Percentiles rank a stretch among this genome's conserved stretches.
These are phyloP conservation scores for Aethes cnicana DNA, from an alignment of 2,888 invertebrate genomes.

Conservation along the genomic window DNA sequence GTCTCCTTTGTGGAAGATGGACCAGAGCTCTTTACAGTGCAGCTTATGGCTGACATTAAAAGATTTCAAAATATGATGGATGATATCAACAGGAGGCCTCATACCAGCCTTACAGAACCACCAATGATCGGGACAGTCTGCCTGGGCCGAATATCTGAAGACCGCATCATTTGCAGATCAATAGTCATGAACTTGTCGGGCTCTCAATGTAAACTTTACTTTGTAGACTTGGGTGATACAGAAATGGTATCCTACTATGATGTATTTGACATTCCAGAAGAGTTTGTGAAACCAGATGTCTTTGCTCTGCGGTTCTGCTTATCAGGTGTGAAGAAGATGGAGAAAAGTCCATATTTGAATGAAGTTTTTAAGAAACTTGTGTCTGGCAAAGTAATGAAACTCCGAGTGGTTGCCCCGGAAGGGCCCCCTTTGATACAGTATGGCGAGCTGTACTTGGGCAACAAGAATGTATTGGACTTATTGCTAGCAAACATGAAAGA, in stretches of 20 bases:
- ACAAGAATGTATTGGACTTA: slow-evolving; percentile 83
- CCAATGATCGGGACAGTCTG: slow-evolving; percentile 90
- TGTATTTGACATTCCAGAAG: slow-evolving; percentile 88
- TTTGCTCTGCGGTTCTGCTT: slow-evolving; percentile 89
- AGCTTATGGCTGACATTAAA: slow-evolving; percentile 83
- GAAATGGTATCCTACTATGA: slow-evolving; percentile 87
- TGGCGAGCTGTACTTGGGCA: slow-evolving; percentile 86
- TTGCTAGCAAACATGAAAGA: slow-evolving; percentile 70
- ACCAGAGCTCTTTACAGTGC: slow-evolving; percentile 89
- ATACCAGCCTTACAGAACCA: slow-evolving; percentile 84
- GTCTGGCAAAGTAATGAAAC: slow-evolving; percentile 82
- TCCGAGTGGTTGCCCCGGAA: slow-evolving; percentile 86
- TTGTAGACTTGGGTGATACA: slow-evolving; percentile 91
- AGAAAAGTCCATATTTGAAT: slow-evolving; percentile 83
- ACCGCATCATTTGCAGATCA: slow-evolving; percentile 87
- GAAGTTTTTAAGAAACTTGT: slow-evolving; percentile 87
- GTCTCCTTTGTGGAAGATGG: slow-evolving; percentile 91
- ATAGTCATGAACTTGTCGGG: slow-evolving; percentile 88
- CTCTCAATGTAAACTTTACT: slow-evolving; percentile 88
- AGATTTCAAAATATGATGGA: slow-evolving; percentile 86
- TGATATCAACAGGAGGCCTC: slow-evolving; percentile 85
- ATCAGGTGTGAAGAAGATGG: slow-evolving; percentile 85
- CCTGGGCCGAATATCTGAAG: slow-evolving; percentile 87
- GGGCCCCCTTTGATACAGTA: slow-evolving; percentile 88
- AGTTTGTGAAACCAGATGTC: slow-evolving; percentile 86